A percentile compares a stretch with the other conserved stretches of the same genome.
Conservation (phyloP, 1,140 invertebrate genomes). For the Drosophila eugracilis region DNA sequence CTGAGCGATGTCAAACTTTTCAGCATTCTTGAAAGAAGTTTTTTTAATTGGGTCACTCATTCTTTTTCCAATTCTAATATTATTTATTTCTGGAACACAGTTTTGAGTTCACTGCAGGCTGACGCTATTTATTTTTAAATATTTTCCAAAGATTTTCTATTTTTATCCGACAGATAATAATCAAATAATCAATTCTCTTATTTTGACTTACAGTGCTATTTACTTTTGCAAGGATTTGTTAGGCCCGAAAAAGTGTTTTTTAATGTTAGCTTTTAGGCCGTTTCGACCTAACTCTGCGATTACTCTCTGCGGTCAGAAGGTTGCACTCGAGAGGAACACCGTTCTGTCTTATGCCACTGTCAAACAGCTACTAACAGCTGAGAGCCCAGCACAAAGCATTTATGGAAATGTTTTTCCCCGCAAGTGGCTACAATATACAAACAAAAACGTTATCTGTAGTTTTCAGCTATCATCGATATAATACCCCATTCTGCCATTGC, state of each 20-base stretch:
- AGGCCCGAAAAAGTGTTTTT: not conserved
- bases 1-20: slow-evolving; percentile 37
- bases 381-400: slow-evolving; percentile 46
- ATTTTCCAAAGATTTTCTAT: slow-evolving; percentile 5
- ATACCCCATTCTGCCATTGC: too few relatives aligned
- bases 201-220: slow-evolving; percentile 9
- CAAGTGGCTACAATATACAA: not conserved
- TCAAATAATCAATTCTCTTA: not conserved
- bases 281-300: slow-evolving; percentile 2
- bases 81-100: slow-evolving; percentile 70
- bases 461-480: too few relatives aligned
- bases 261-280: not conserved
- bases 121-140: slow-evolving; percentile 48
- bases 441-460: too few relatives aligned
- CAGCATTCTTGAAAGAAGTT: too few relatives aligned
- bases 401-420: slow-evolving; percentile 50
- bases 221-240: not conserved
- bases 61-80: slow-evolving; percentile 42
- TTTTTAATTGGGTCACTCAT: slow-evolving; percentile 10
- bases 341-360: slow-evolving; percentile 61
- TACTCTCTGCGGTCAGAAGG: slow-evolving; percentile 9
- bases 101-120: slow-evolving; percentile 33
- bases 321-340: slow-evolving; percentile 15
- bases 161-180: slow-evolving; percentile 18
- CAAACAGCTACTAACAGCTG: slow-evolving; percentile 64